Evolutionary conservation across 1,140 invertebrate genomes (phyloP).

Genomic region (Caligus rogercresseyi): DNA sequence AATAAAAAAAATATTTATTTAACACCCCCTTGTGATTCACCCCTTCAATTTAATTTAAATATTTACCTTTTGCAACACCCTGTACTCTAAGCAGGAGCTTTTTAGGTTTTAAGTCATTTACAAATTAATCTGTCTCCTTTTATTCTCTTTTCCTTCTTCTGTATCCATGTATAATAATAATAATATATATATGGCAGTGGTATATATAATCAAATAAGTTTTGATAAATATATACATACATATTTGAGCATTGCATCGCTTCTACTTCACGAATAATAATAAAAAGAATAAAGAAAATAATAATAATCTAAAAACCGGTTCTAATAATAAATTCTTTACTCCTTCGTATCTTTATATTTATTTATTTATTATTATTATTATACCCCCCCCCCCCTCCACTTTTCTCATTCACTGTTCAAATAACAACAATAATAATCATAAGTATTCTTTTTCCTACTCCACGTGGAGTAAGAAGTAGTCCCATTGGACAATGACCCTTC

Average conservation of each 20-base stretch:
- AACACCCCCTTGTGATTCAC: no score
- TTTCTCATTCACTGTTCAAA: no score
- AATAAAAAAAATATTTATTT: no score
- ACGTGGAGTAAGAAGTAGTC: background rate
- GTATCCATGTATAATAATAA: no score
- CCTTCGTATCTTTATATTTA: background rate
- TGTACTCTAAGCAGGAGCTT: no score
- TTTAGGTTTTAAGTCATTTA: background rate
- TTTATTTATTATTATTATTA: background rate
- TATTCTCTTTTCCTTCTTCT: no score
- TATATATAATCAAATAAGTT: background rate
- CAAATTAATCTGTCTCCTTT: background rate
- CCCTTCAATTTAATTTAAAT: no score
- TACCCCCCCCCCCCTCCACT: no score
- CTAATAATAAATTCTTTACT: background rate
- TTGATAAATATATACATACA: background rate
- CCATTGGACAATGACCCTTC: background rate
- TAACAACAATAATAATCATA: no score
- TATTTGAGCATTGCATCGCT: background rate
- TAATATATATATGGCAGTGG: background rate
- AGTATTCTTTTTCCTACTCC: background rate
- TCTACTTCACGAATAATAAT: background rate
- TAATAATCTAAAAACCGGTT: background rate
- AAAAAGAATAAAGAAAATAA: slow-evolving; percentile 1
- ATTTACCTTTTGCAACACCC: no score